Conservation (phyloP, 2,888 invertebrate species). For the Drosophila diplacantha region DNA sequence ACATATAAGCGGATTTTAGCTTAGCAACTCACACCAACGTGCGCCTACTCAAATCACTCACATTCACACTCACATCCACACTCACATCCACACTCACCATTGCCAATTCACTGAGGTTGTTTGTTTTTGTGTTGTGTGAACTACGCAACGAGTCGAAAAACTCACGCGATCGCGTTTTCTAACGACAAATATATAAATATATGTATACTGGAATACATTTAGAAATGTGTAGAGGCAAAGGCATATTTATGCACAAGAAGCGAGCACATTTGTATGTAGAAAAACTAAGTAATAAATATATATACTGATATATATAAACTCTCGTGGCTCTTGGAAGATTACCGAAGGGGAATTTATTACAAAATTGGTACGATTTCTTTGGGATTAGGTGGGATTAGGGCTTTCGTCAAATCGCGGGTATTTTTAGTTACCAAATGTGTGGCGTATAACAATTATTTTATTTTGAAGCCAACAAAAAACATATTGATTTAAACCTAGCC, state of each 20-base stretch:
- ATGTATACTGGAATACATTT: slow-evolving; percentile 1
- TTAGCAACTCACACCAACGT: slow-evolving; percentile 41
- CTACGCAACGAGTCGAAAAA: slow-evolving; percentile 43
- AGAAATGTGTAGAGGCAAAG: background rate
- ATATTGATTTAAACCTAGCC: background rate
- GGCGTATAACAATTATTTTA: background rate
- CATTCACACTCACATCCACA: background rate
- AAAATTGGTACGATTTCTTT: slow-evolving; percentile 16
- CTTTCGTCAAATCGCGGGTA: slow-evolving; percentile 18
- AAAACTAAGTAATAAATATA: slow-evolving; percentile 39
- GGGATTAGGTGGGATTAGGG: slow-evolving; percentile 10
- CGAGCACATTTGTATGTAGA: slow-evolving; percentile 20
- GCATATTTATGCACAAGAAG: background rate
- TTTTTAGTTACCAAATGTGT: slow-evolving; percentile 10
- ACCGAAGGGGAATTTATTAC: slow-evolving; percentile 29
- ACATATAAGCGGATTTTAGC: slow-evolving; percentile 65
- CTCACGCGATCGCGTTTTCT: slow-evolving; percentile 62
- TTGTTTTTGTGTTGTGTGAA: slow-evolving; percentile 24
- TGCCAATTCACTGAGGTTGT: slow-evolving; percentile 9
- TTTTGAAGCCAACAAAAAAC: too few species aligned
- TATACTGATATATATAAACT: slow-evolving; percentile 9
- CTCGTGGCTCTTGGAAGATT: slow-evolving; percentile 25
- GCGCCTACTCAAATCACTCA: slow-evolving; percentile 33
- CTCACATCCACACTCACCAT: slow-evolving; percentile 1
- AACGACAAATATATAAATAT: slow-evolving; percentile 26